phyloP scores from a whole-genome alignment of 2,888 invertebrate species.

The Scotopteryx bipunctaria region DNA sequence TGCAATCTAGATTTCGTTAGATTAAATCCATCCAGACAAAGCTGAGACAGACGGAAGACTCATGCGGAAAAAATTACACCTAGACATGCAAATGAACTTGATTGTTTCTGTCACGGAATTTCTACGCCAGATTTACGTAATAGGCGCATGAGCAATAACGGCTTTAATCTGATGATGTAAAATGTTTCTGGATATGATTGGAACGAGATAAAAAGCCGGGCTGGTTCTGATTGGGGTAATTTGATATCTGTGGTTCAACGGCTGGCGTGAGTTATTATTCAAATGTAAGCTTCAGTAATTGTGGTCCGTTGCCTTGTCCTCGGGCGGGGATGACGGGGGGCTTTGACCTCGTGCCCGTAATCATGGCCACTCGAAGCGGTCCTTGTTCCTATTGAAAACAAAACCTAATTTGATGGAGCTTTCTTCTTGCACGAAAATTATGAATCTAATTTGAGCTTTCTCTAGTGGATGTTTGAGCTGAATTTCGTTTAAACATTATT shows the following conservation, averaged over 20 bases:
- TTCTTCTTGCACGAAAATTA: constrained; percentile 13
- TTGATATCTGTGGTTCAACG: constrained; percentile 35
- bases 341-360: constrained; percentile 65
- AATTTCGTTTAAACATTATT: background rate
- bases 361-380: constrained; percentile 46
- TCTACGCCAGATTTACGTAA: constrained; percentile 39
- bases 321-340: constrained; percentile 42
- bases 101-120: constrained; percentile 58
- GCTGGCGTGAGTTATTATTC: constrained; percentile 37
- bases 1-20: constrained; percentile 19
- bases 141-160: constrained; percentile 30
- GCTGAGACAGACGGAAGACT: constrained; percentile 62
- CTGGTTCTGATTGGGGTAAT: constrained; percentile 33
- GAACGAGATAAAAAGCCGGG: constrained; percentile 24
- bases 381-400: constrained; percentile 25
- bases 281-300: constrained; percentile 40
- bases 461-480: constrained; percentile 3
- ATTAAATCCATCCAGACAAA: constrained; percentile 50
- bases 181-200: constrained; percentile 27
- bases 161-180: constrained; percentile 31
- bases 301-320: constrained; percentile 34
- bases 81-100: constrained; percentile 64
- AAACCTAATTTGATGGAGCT: constrained; percentile 8
- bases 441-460: constrained; percentile 12
- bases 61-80: constrained; percentile 51